These are phyloP conservation scores for Antrozous pallidus DNA, from an alignment of 2,797 vertebrate species.

Conservation along the genomic window DNA sequence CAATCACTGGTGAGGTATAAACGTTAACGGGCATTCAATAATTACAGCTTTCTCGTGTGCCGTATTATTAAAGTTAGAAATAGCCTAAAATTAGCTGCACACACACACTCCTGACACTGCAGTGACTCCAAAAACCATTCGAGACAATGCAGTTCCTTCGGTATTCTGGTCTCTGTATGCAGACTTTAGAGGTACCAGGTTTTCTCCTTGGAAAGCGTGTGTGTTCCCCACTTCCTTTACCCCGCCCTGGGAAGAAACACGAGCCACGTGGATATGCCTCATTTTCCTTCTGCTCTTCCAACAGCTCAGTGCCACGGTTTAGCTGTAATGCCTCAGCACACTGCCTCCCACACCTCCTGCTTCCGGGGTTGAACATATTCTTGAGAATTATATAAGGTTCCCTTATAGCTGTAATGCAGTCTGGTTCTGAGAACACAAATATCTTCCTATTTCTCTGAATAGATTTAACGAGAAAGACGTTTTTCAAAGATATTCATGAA, in stretches of 20 bases:
- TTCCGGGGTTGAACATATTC: background rate
- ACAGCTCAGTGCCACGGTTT: background rate
- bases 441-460: background rate
- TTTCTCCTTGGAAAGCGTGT: background rate
- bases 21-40: accelerated
- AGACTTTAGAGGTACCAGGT: background rate
- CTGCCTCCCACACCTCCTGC: background rate
- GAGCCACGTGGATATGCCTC: background rate
- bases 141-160: background rate
- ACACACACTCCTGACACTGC: background rate
- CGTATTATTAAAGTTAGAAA: conserved; percentile 21
- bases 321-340: background rate
- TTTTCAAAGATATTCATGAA: background rate
- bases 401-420: background rate
- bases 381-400: background rate
- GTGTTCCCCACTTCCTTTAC: background rate
- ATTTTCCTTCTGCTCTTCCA: background rate
- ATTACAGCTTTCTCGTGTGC: background rate
- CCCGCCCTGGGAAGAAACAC: background rate
- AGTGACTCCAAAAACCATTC: background rate
- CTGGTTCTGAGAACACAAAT: background rate
- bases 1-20: background rate
- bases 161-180: background rate
- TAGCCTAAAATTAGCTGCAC: conserved; percentile 34
- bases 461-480: background rate